Base-by-base conservation (phyloP, 2,888 invertebrate species). In the Gisinianus flammeolus region DNA sequence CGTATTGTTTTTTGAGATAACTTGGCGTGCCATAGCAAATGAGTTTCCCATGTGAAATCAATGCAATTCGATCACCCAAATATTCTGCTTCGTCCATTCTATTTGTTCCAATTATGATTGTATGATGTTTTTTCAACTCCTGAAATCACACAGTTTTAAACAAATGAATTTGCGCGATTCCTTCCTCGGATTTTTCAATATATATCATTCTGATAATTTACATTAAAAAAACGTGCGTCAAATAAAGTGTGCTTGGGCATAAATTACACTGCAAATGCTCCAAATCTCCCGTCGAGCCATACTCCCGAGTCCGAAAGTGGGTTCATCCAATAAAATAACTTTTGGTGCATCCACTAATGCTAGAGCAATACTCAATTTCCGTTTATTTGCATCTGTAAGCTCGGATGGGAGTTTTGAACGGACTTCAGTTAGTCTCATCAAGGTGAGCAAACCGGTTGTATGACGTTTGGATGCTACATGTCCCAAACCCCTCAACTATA, bases 41-140 rank as follows among this genome's bases (percentile, higher is more conserved):
- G 6, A 83, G 71, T 64, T 79, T 80, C 4, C 82, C 83, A 79
- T 83, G 82, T 24, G 82, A 73, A 16, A 82, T 31, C 0, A 83
- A 66, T 12, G 78, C 83, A 33, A 83, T 56, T 33, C 79, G 62
- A 52, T 83, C 83, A 1, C 79, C 82, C 44, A 83, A 74, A 76
- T 78, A 79, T 56, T 83, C 83, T 2, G 83, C 83, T 78, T 83
- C 83, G 56, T 83, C 83, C 80, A 83, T 81, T 35, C 75, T 28
- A 52, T 69, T 79, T 16, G 79, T 79, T 28, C 62, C 69, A 35
- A 82, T 69, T 12, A 83, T 76, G 8, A 83, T 77, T 0, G 83
- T 81, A 28, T 83, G 83, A 70, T 81, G 77, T 10, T 77, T 54
- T 30, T 71, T 78, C 52, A 81, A 28, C 26, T 76, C 76, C 76